Base-by-base conservation (phyloP, 64 coral and sea anemone genomes). In the Montipora efflorescens region DNA sequence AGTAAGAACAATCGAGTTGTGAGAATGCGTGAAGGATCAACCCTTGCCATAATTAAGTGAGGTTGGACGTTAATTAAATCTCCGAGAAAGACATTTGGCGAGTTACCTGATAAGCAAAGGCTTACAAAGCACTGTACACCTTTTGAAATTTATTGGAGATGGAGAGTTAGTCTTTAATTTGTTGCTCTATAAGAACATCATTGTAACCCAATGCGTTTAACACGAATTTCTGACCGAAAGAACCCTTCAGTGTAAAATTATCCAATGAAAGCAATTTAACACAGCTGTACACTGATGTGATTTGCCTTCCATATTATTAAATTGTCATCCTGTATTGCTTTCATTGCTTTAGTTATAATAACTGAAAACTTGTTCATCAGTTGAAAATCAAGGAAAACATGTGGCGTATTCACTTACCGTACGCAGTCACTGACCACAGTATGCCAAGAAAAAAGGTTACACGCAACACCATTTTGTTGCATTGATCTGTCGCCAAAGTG, bases 21-120 rank as follows among this genome's bases (percentile, higher is more conserved):
- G 36, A 36, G 36, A 51, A 12, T 57, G 53, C 19, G 13, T 14
- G 8, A 8, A 51, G 66, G 47, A 72, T 49, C 68, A 86, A 86
- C 82, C 71, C 45, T 62, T 84, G 81, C 28, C 58, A 47, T 84
- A 44, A 84, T 68, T 68, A 49, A 64, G 15, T 47, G 44, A 23
- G 15, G 82, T 86, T 86, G n/a, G 82, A 86, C 82, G 82, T 71
- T 86, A 70, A 86, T 86, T 86, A 86, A 72, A 13, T 86, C 47
- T 86, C 47, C 12, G 70, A 64, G 66, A 86, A 47, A 86, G 82
- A 72, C 45, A 36, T 86, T 71, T 72, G 7, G 19, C 5, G 47
- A 59, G 68, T 64, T 12, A 64, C 61, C 8, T 14, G 61, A 64
- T 4, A 64, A 64, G 61, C 0, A 15, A 64, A 64, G 61, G 11